Evolutionary conservation across 1,140 invertebrate species (phyloP), one percentile per base, ranked within the genome.

Genomic region (Drosophila mojavensis): DNA sequence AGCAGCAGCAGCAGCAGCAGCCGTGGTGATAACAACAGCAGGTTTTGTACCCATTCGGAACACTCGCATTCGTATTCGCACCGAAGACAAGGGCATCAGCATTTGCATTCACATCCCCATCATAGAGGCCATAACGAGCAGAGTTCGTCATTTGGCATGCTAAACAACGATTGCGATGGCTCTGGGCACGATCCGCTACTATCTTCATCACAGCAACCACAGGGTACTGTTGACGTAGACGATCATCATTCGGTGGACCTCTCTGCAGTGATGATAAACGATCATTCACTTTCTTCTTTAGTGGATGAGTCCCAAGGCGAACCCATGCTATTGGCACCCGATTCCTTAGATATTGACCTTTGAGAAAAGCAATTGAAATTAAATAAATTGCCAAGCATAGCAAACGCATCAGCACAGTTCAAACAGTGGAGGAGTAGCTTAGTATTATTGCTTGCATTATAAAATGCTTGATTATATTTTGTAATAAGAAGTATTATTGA

Each of bases 121-220:
- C 58, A 64, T 10, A 64, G 60, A 48, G 48, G 64, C 17, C 36
- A 39, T 11, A 77, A 36, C 5, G 53, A 65, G 33, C 67, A 72
- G 15, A 67, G 30, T 26, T 13, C 15, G 2, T 33, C 30, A 30
- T 66, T 67, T 20, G 47, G 50, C 30, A 64, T 73, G 48, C 63
- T 84, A 4, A 67, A 24, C 26, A 64, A 24, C 20, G 60, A 81
- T 45, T 75, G 61, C 24, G 66, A 78, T 54, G 9, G 48, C 41
- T 13, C 62, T 20, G 66, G 72, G 3, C 65, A 78, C 15, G 89
- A 91, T 78, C 83, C 91, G 3, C 48, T 94, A 77, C 79, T 94
- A 4, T 93, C 93, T 13, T 93, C 93, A 43, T 93, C 93, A 11
- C 91, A 93, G 53, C 90, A 86, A n/a, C 72, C 92, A 10, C 88